phyloP scores from a whole-genome alignment of 2,797 vertebrate species.

The Xiphorhynchus erythropygius region DNA sequence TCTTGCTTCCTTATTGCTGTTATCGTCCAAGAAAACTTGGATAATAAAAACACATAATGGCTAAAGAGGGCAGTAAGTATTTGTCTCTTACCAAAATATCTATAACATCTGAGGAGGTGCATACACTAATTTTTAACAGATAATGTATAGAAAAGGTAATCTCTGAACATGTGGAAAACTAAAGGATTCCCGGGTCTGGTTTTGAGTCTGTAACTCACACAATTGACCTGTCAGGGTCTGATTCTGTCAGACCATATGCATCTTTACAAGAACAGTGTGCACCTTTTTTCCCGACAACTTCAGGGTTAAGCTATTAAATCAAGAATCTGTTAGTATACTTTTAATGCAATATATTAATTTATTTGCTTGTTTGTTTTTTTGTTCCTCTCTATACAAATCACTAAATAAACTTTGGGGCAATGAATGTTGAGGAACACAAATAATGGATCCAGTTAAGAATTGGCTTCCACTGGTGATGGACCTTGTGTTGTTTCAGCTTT shows the following conservation, averaged over 20 bases:
- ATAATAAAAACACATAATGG: background rate
- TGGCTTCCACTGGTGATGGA: background rate
- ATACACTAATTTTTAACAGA: background rate
- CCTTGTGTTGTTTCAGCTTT: background rate
- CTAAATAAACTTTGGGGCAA: background rate
- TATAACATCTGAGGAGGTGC: background rate
- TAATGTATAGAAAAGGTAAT: background rate
- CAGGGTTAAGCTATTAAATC: background rate
- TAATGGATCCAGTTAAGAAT: background rate
- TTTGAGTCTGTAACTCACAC: background rate
- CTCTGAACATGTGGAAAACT: background rate
- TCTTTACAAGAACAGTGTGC: background rate
- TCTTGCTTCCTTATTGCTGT: background rate
- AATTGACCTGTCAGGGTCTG: background rate
- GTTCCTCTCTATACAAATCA: fast-evolving
- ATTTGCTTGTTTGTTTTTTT: background rate
- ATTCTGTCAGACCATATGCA: background rate
- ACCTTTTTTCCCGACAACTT: background rate
- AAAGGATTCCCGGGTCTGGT: background rate
- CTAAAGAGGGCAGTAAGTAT: background rate
- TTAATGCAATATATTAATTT: background rate
- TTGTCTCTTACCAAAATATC: background rate
- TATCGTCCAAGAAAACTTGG: background rate
- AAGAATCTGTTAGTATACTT: background rate
- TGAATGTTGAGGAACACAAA: background rate